phyloP scores from a whole-genome alignment of 2,797 vertebrate genomes.

The Onychomys arenicola region DNA sequence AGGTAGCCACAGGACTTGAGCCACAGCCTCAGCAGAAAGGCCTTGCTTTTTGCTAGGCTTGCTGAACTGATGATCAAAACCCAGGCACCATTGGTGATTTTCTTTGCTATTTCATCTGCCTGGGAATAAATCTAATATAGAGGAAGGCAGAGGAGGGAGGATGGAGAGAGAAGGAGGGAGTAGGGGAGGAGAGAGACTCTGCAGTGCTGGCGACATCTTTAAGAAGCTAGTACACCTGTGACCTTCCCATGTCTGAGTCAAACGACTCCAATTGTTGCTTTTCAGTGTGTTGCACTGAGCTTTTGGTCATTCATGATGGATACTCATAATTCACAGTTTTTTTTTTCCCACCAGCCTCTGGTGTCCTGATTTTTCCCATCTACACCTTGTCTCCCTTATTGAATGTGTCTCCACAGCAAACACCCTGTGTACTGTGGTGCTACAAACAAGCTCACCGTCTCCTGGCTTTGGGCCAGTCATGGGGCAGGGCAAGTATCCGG shows the following conservation, averaged over 20 bases:
- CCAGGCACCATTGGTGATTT: neutral
- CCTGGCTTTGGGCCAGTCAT: neutral
- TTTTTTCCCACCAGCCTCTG: neutral
- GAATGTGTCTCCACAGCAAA: neutral
- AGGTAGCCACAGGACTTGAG: neutral
- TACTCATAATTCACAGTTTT: neutral
- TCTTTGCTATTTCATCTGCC: neutral
- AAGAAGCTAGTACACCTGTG: neutral
- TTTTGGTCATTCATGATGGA: constrained; percentile 34
- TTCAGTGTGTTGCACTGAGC: neutral
- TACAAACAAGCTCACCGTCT: fast-evolving
- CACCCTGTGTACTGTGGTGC: fast-evolving
- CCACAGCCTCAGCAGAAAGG: neutral
- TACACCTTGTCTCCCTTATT: neutral
- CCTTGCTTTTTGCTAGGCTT: neutral
- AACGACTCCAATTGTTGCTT: constrained; percentile 16
- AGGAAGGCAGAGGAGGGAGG: neutral
- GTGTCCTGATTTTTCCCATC: neutral
- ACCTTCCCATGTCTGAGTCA: neutral
- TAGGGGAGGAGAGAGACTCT: neutral
- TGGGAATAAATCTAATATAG: neutral
- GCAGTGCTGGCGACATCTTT: neutral
- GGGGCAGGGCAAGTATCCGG: neutral
- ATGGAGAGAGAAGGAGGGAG: neutral
- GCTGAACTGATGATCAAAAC: neutral